Percentiles rank a stretch among this genome's conserved stretches.
Evolutionary conservation across 2,888 invertebrate species (phyloP).

Genomic region (Carterocephalus palaemon): DNA sequence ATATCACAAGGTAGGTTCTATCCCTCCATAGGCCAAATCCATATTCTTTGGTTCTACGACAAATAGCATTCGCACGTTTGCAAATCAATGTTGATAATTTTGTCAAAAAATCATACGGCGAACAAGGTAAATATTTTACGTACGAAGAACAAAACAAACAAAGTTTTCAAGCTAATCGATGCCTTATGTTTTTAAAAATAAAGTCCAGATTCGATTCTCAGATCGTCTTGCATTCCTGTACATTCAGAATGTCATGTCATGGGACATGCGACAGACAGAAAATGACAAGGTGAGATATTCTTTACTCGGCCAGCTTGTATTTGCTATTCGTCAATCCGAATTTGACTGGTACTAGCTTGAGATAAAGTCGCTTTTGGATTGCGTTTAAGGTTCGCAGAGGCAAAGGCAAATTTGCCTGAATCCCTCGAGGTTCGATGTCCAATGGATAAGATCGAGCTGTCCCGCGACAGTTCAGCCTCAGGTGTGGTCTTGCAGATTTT

Average conservation of each 20-base stretch:
- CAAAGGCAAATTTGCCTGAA: slow-evolving; percentile 8
- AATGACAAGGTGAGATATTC: slow-evolving; percentile 53
- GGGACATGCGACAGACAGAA: slow-evolving; percentile 36
- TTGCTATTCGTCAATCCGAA: slow-evolving; percentile 19
- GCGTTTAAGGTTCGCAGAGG: not conserved
- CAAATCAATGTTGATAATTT: slow-evolving; percentile 1
- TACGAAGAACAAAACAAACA: not conserved
- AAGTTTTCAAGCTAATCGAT: not conserved
- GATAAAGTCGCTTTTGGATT: not conserved
- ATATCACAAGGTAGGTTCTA: no score
- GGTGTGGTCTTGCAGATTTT: slow-evolving; percentile 54
- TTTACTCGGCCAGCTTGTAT: slow-evolving; percentile 34
- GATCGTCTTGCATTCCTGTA: slow-evolving; percentile 8
- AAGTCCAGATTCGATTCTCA: slow-evolving; percentile 13
- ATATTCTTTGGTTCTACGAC: no score
- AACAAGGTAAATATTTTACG: slow-evolving; percentile 5
- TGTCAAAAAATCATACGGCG: not conserved
- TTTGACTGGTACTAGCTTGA: not conserved
- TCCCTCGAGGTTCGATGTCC: slow-evolving; percentile 42
- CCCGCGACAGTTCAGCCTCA: slow-evolving; percentile 36
- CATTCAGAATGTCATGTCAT: slow-evolving; percentile 28
- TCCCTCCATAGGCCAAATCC: no score
- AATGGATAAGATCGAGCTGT: slow-evolving; percentile 59
- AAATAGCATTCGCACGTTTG: no score
- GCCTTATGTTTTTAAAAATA: not conserved